Evolutionary conservation across 2,113 vertebrate species (phyloP), one percentile per base, ranked within the genome.

Genomic region (Chitala chitala): DNA sequence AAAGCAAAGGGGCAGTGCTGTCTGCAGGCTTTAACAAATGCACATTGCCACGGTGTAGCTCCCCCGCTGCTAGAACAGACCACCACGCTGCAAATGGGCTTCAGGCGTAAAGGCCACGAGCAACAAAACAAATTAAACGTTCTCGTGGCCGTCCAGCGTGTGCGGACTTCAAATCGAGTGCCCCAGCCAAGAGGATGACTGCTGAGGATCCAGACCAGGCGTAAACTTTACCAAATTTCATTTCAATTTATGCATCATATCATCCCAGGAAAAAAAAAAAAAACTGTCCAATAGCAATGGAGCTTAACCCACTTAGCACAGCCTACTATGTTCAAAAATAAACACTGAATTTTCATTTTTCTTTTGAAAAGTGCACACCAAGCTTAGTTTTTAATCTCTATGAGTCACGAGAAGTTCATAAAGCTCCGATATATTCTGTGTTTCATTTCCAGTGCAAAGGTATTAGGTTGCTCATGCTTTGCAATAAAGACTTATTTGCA

Each of bases 401-500:
- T 36, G 29, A 69, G 68, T 51, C 36, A 31, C 53, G 68, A 69
- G 64, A 46, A 68, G 64, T 68, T 68, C 64, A 68, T 46, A 68
- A 44, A 33, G 68, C 69, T 51, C 31, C 54, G 33, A 71, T 54
- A 40, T 71, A 69, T 71, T 38, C 20, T 36, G 48, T 51, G n/a
- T 71, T 31, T 55, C 69, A 71, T 71, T 71, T 55, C n/a, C 12
- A 40, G 69, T 36, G 69, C 17, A 54, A 71, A 54, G 55, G 29
- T 54, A 31, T 54, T 38, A 69, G n/a, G 68, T 33, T 69, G 22
- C 68, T 69, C 68, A 69, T 9, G 68, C 29, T 51, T 69, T 15
- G 17, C 66, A 69, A 69, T 69, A 51, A 51, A 50, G 66, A 24
- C 48, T 69, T 69, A 33, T 69, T 69, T 53, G 68, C 68, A 31